Percentiles rank a stretch among this genome's conserved stretches.
These are phyloP conservation scores for Halcyon chelicuti DNA, from an alignment of 2,797 vertebrate species.

Conservation along the genomic window DNA sequence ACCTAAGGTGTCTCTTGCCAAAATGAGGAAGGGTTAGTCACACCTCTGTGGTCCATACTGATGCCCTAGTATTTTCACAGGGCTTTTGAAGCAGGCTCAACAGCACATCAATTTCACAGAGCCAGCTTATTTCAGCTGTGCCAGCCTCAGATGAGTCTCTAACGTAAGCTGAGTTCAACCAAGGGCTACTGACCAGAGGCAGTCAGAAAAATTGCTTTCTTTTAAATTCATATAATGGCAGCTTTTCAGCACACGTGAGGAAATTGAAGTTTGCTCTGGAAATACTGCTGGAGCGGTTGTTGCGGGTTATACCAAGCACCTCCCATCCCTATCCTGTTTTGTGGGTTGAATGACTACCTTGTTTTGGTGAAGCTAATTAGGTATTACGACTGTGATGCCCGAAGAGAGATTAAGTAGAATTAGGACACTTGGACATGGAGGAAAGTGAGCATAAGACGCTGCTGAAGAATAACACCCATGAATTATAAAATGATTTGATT, in stretches of 20 bases:
- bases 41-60: neutral
- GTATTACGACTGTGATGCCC: neutral
- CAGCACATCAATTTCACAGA: neutral
- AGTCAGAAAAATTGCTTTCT: neutral
- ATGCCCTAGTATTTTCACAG: neutral
- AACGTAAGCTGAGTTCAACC: neutral
- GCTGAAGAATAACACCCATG: conserved; percentile 29
- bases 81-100: neutral
- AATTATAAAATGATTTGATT: conserved; percentile 32
- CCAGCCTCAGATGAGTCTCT: neutral
- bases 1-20: neutral
- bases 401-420: conserved; percentile 43
- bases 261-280: neutral
- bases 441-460: conserved; percentile 49
- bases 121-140: neutral
- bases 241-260: neutral
- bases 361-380: conserved; percentile 42
- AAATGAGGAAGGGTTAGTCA: conserved; percentile 6
- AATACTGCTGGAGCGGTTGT: neutral
- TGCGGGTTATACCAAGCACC: neutral
- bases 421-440: neutral
- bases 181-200: neutral
- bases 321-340: conserved; percentile 5
- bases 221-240: neutral
- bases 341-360: conserved; percentile 41